Conservation (phyloP, 2,888 invertebrate genomes). For the Phaedon cochleariae region DNA sequence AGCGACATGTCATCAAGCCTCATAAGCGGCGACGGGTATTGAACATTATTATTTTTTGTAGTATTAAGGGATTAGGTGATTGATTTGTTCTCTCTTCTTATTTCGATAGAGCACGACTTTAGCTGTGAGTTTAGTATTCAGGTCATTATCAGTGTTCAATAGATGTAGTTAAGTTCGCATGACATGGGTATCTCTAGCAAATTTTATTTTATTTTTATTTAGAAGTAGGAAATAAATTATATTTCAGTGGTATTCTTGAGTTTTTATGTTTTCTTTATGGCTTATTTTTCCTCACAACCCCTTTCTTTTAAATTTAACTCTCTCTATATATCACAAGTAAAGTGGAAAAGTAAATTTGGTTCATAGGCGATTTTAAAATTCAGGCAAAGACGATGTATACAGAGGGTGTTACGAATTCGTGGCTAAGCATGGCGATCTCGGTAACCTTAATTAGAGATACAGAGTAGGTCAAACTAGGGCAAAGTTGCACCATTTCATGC, state of each 20-base stretch:
- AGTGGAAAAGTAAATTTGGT: no score
- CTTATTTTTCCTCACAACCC: neutral
- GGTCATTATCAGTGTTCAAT: neutral
- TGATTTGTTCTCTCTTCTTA: conserved; percentile 25
- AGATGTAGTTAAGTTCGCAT: neutral
- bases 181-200: neutral
- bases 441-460: no score
- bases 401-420: no score
- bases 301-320: neutral
- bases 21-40: conserved; percentile 71
- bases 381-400: no score
- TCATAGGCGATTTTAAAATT: no score
- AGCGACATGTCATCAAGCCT: conserved; percentile 70
- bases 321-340: no score
- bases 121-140: neutral
- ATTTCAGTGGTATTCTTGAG: neutral
- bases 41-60: conserved; percentile 39
- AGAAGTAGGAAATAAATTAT: neutral
- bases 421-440: no score
- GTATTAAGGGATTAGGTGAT: conserved; percentile 22
- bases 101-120: neutral
- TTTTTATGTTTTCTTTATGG: neutral
- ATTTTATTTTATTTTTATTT: neutral
- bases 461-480: no score
- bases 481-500: no score